phyloP scores from a whole-genome alignment of 2,113 vertebrate genomes.

The Alaudala cheleensis region DNA sequence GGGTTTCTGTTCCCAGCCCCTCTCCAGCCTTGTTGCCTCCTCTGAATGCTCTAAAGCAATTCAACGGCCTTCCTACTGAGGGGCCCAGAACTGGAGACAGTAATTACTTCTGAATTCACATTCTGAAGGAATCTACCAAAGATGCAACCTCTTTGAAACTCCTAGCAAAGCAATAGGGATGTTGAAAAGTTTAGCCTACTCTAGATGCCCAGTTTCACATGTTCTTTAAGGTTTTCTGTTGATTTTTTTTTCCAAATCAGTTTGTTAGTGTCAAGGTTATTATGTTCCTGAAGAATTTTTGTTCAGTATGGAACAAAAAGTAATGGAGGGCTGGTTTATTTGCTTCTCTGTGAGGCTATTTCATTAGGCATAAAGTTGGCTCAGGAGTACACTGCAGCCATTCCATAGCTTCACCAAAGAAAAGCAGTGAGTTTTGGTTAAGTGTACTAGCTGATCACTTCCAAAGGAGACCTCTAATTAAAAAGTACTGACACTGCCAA shows the following conservation, averaged over 20 bases:
- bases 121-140: background rate
- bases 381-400: background rate
- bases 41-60: fast-evolving
- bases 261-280: background rate
- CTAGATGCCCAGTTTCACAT: background rate
- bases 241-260: background rate
- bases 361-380: background rate
- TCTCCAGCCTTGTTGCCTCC: background rate
- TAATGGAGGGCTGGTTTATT: background rate
- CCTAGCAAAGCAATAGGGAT: background rate
- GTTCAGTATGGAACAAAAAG: background rate
- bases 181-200: background rate
- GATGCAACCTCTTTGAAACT: background rate
- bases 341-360: background rate
- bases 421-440: background rate
- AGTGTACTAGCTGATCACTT: background rate
- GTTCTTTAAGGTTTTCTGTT: background rate
- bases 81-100: background rate
- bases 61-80: background rate
- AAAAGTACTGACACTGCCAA: background rate
- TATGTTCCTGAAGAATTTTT: background rate
- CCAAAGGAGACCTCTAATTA: background rate
- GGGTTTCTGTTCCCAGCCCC: background rate
- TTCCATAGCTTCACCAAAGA: background rate
- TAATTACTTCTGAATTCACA: background rate